Base-by-base conservation (phyloP, 1,140 invertebrate genomes). In the Nylanderia fulva region DNA sequence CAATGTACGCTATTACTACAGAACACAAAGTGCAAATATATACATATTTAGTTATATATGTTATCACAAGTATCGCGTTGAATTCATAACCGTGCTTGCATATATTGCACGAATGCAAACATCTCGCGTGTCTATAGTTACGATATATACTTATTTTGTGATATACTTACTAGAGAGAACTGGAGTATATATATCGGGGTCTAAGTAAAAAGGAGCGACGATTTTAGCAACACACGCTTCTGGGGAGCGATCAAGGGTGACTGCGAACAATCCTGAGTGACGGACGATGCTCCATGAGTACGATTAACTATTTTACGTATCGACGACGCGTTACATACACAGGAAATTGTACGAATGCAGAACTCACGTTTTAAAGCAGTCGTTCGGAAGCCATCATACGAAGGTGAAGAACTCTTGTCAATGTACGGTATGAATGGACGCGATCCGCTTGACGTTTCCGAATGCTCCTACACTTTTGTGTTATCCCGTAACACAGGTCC, bases 361-460 rank as follows among this genome's bases (percentile, higher is more conserved):
- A 93, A 93, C 93, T 94, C 92, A 93, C 92, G 91, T 94, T 95
- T 95, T 91, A 92, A 95, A 95, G 93, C 94, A 93, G 90, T 92
- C 90, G 61, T 33, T 63, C 29, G 91, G 93, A 93, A 93, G 93
- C 93, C 94, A 95, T 95, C 91, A n/a, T 56, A 56, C 4, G 45
- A 48, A n/a, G 45, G 13, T 18, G 18, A 48, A 5, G 45, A 48
- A 48, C 45, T 18, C 45, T n/a, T 48, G 15, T 48, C 45, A 18
- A 48, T 48, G 13, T 48, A 48, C 45, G 45, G 15, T 48, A 11
- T 48, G 45, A 48, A 48, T 48, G 45, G 4, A 48, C 45, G 45
- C 45, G 45, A 48, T 48, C 45, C 45, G 18, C 45, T 48, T 18
- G 45, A 48, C 45, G 45, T 18, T 48, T 48, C 8, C 15, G 15